Percentiles rank a stretch among this genome's conserved stretches.
Conservation (phyloP, 2,888 invertebrate genomes). For the Leptinotarsa juncta region DNA sequence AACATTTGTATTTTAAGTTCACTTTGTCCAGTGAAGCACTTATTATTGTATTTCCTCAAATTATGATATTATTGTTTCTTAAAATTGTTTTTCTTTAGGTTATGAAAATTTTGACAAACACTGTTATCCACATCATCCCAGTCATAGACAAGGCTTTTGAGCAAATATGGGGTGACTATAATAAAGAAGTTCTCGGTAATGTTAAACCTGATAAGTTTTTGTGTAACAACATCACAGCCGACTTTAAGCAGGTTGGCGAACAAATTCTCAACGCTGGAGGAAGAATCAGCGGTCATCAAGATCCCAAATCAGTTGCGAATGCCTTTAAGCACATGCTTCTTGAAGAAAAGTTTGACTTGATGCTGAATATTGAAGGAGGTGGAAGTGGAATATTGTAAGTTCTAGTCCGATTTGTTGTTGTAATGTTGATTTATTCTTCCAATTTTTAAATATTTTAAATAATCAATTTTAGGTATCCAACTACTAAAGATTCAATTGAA, state of each 20-base stretch:
- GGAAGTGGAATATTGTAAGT: slow-evolving; percentile 71
- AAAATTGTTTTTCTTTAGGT: slow-evolving; percentile 62
- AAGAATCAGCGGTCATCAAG: slow-evolving; percentile 61
- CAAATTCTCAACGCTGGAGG: slow-evolving; percentile 69
- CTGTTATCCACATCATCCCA: slow-evolving; percentile 86
- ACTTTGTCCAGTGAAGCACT: too few relatives aligned
- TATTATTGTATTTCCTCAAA: too few relatives aligned
- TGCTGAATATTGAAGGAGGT: slow-evolving; percentile 82
- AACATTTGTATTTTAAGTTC: too few relatives aligned
- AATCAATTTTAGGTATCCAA: slow-evolving; percentile 57
- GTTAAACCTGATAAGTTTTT: slow-evolving; percentile 53
- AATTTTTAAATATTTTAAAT: too few relatives aligned
- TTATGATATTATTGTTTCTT: neutral
- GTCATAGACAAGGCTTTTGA: slow-evolving; percentile 72
- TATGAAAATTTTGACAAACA: slow-evolving; percentile 73
- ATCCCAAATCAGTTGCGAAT: slow-evolving; percentile 67
- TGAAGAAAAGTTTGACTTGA: slow-evolving; percentile 76
- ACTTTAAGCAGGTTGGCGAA: slow-evolving; percentile 74
- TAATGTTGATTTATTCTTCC: too few relatives aligned
- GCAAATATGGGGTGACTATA: slow-evolving; percentile 63
- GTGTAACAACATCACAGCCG: slow-evolving; percentile 64
- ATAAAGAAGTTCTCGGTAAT: slow-evolving; percentile 60
- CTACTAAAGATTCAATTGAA: slow-evolving; percentile 51
- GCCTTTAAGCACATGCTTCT: slow-evolving; percentile 76
- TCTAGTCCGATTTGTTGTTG: too few relatives aligned